These are phyloP conservation scores for Emydoidea blandingii DNA, from an alignment of 2,797 vertebrate species.

Conservation along the genomic window DNA sequence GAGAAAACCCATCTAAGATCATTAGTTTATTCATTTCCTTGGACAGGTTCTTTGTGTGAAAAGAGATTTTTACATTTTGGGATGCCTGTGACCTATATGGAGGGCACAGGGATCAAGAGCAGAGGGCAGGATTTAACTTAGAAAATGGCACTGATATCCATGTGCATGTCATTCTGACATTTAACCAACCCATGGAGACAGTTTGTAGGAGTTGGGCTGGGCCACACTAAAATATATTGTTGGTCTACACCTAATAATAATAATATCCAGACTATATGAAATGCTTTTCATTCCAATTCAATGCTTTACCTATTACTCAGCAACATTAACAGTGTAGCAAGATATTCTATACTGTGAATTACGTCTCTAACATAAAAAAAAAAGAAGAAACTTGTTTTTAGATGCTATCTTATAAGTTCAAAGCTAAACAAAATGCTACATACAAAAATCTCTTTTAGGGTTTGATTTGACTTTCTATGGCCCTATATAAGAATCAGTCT, in stretches of 20 bases:
- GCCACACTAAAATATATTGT: background rate
- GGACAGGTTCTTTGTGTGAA: slow-evolving; percentile 32
- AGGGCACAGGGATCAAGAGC: slow-evolving; percentile 39
- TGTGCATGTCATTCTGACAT: slow-evolving; percentile 24
- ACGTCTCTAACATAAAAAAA: background rate
- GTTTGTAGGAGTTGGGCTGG: slow-evolving; percentile 23
- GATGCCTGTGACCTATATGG: slow-evolving; percentile 25
- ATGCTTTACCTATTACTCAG: background rate
- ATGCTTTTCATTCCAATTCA: slow-evolving; percentile 15
- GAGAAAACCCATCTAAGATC: slow-evolving; percentile 49
- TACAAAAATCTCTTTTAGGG: background rate
- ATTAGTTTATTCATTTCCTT: slow-evolving; percentile 24
- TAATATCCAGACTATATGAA: background rate
- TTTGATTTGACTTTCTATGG: background rate
- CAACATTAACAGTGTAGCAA: background rate
- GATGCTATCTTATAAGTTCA: background rate
- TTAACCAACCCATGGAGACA: slow-evolving; percentile 34
- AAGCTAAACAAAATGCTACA: slow-evolving; percentile 23
- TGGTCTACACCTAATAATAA: background rate
- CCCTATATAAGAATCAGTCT: background rate
- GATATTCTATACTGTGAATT: background rate
- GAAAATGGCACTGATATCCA: slow-evolving; percentile 27
- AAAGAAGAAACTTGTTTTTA: too few relatives aligned
- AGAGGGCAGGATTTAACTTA: slow-evolving; percentile 43
- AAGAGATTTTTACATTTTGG: background rate